Conservation (phyloP, 2,888 invertebrate genomes). For the Chelonus formosanus region DNA sequence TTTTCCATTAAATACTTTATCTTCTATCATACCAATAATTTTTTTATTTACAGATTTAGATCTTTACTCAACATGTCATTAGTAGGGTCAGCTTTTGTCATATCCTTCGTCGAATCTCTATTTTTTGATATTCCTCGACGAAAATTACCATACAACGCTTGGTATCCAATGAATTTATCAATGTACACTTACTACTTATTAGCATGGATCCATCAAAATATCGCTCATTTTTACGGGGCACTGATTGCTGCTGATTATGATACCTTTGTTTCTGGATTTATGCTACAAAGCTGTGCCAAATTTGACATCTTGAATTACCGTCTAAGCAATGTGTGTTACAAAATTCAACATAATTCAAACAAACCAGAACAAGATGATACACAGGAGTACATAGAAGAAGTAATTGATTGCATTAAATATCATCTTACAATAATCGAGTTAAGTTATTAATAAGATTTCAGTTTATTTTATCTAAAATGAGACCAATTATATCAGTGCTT, state of each 20-base stretch:
- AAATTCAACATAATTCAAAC: too few species aligned
- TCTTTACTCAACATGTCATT: background rate
- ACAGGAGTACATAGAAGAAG: too few species aligned
- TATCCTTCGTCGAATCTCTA: background rate
- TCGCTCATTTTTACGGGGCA: constrained; percentile 20
- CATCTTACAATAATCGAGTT: too few species aligned
- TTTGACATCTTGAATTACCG: background rate
- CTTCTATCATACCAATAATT: too few species aligned
- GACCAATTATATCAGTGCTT: too few species aligned
- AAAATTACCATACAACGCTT: constrained; percentile 31
- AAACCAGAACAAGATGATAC: too few species aligned
- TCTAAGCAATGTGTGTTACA: background rate
- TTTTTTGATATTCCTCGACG: constrained; percentile 12
- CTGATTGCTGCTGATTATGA: constrained; percentile 1
- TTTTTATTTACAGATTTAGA: too few species aligned
- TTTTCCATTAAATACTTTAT: background rate
- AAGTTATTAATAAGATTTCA: too few species aligned
- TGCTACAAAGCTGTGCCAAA: background rate
- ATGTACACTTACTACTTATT: constrained; percentile 25
- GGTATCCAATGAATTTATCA: constrained; percentile 32
- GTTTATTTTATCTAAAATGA: too few species aligned
- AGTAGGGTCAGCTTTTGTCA: constrained; percentile 16
- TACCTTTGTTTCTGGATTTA: constrained; percentile 6
- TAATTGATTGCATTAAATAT: too few species aligned
- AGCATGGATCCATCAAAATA: constrained; percentile 34